These are phyloP conservation scores for Myxocyprinus asiaticus DNA, from an alignment of 2,113 vertebrate species.

Conservation along the genomic window DNA sequence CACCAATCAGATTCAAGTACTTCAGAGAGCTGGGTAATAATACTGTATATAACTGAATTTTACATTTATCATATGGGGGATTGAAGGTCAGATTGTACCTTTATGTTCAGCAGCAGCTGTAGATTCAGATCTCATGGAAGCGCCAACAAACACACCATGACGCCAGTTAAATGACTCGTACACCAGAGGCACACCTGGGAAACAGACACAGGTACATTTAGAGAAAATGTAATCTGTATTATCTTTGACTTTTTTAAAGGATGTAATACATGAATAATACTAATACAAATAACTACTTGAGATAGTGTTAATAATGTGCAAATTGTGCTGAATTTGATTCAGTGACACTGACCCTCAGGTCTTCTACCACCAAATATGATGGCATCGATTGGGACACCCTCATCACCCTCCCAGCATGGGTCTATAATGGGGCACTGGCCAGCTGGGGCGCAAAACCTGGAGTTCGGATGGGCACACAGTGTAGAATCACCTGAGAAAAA, in stretches of 20 bases:
- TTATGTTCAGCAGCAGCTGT: constrained; percentile 95
- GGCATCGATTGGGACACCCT: constrained; percentile 92
- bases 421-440: constrained; percentile 95
- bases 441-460: constrained; percentile 92
- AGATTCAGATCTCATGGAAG: constrained; percentile 95
- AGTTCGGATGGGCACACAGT: constrained; percentile 93
- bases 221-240: no score
- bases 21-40: background rate
- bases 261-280: no score
- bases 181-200: constrained; percentile 89
- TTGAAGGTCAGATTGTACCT: constrained; percentile 71
- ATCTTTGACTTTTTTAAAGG: no score
- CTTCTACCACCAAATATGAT: constrained; percentile 95
- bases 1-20: no score
- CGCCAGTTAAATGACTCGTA: constrained; percentile 94
- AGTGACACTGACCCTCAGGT: constrained; percentile 78
- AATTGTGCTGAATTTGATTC: background rate
- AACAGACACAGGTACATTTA: constrained; percentile 6
- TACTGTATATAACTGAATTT: background rate
- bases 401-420: constrained; percentile 87
- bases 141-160: constrained; percentile 93
- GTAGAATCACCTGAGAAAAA: constrained; percentile 79
- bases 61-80: background rate
- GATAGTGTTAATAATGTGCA: background rate
- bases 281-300: no score